Base-by-base conservation (phyloP, 2,113 vertebrate genomes). In the Zosterops hypoxanthus region DNA sequence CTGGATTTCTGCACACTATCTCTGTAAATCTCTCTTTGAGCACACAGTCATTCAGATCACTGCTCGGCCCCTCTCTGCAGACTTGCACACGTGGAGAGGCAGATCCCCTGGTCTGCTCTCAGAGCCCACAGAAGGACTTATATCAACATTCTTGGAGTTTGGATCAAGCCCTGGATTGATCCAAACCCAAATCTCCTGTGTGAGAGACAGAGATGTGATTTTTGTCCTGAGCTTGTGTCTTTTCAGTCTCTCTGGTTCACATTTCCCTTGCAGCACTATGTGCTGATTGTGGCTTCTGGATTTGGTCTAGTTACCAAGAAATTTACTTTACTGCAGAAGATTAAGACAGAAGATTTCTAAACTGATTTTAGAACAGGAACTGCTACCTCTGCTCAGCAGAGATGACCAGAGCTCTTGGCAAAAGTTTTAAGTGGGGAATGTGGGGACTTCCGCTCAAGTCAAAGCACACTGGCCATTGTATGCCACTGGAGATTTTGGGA, bases 21-120 rank as follows among this genome's bases (percentile, higher is more conserved):
- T 90, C 64, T 75, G 36, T 77, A 86, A 88, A 93, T 93, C 64
- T 83, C 44, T 86, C 86, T 55, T 55, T 25, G 41, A 85, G 28
- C 63, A 63, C 41, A 79, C 18, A 73, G 75, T 17, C 36, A 29
- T 17, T 59, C 63, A 80, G 42, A 20, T n/a, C 4, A 0, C 26
- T 92, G 59, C 34, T 46, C 56, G 89, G 42, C 52, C 76, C 59
- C 14, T 70, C 5, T 78, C 60, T 92, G 56, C 64, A 88, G 71
- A 21, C 29, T 63, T 42, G 20, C 25, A 66, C 21, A 44, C 53
- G 33, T 4, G 19, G 52, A 91, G 47, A 9, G 68, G 34, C 1
- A 4, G 53, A 26, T 34, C 11, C 19, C 44, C 33, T 52, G 14
- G 5, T 78, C 20, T 85, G 44, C 22, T 12, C 16, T 60, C 33